Conservation (phyloP, 2,797 vertebrate genomes). For the Poliocrania exsul region DNA sequence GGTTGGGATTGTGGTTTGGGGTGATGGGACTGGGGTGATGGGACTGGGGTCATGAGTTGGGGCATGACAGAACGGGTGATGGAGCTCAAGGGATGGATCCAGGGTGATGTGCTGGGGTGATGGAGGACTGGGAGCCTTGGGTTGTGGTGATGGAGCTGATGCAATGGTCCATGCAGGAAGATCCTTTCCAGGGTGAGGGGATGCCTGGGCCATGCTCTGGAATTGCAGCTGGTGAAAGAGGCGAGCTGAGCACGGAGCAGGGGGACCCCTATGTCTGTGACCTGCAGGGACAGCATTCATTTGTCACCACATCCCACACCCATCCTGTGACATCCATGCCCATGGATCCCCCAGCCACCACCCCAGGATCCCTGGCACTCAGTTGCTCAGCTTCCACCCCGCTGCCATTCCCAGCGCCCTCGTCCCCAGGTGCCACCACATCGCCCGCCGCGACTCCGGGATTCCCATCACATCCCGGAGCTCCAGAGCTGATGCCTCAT, state of each 20-base stretch:
- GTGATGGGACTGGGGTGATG: too few species aligned
- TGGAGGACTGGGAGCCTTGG: neutral
- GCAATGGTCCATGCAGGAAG: accelerated
- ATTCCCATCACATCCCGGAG: constrained; percentile 24
- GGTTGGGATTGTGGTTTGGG: neutral
- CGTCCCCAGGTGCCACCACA: accelerated
- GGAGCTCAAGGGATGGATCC: neutral
- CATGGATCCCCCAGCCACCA: accelerated
- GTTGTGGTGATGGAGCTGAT: neutral
- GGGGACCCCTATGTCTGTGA: accelerated
- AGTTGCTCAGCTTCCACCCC: accelerated
- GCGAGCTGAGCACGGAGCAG: neutral
- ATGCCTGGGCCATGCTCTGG: accelerated
- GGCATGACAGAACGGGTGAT: accelerated
- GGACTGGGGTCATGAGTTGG: too few species aligned
- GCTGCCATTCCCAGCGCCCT: accelerated
- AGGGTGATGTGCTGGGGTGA: neutral
- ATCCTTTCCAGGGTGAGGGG: accelerated
- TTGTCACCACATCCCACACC: accelerated
- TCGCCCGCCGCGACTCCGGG: accelerated
- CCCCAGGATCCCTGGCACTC: accelerated
- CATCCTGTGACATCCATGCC: accelerated
- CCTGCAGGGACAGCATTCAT: accelerated
- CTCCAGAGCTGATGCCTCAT: constrained; percentile 66
- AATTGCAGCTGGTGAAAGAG: accelerated